These are phyloP conservation scores for Sphaeridia pumilis DNA, from an alignment of 2,888 invertebrate species.

Conservation along the genomic window DNA sequence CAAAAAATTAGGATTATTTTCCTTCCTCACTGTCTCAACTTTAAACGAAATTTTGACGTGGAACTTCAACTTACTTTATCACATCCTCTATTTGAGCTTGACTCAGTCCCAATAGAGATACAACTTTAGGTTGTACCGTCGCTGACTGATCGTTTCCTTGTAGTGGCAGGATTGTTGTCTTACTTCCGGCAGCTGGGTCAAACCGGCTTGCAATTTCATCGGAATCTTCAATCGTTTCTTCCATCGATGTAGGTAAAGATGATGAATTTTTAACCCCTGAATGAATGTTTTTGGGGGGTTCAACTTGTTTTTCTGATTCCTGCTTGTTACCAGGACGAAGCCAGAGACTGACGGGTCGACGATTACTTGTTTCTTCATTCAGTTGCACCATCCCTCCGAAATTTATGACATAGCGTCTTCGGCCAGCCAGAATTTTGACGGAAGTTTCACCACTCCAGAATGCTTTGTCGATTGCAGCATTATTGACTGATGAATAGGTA, in stretches of 20 bases:
- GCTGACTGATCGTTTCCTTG: not conserved
- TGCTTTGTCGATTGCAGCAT: constrained; percentile 63
- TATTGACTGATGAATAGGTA: constrained; percentile 57
- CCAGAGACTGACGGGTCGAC: constrained; percentile 61
- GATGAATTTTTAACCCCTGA: not conserved
- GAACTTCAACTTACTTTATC: constrained; percentile 38
- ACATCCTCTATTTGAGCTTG: constrained; percentile 40
- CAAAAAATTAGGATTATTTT: constrained; percentile 16
- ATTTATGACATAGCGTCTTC: constrained; percentile 62
- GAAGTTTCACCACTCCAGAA: constrained; percentile 59
- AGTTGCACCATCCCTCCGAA: constrained; percentile 59
- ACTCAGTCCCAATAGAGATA: constrained; percentile 39
- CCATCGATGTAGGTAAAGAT: not conserved
- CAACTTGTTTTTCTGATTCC: not conserved
- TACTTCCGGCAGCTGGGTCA: not conserved
- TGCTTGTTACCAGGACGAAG: constrained; percentile 32
- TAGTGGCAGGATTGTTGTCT: not conserved
- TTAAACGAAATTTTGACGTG: too few species aligned
- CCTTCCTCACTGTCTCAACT: too few species aligned
- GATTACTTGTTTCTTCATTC: constrained; percentile 71
- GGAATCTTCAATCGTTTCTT: not conserved
- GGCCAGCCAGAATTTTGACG: constrained; percentile 57
- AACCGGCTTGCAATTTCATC: not conserved
- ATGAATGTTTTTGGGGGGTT: not conserved
- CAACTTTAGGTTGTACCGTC: constrained; percentile 15